Base-by-base conservation (phyloP, 2,888 invertebrate species). In the Hermaeophaga mercurialis region DNA sequence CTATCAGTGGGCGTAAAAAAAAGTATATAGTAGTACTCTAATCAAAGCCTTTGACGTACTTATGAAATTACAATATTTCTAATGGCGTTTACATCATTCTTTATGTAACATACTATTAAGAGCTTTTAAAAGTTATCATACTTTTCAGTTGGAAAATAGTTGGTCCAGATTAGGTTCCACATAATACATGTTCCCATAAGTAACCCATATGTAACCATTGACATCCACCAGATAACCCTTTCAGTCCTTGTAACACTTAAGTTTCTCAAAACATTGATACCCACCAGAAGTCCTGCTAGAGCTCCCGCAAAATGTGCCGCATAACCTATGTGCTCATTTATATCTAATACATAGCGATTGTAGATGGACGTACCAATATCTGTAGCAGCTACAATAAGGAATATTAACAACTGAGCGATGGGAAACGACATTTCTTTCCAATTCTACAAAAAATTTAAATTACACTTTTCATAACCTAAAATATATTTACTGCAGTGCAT, bases 401-500 rank as follows among this genome's bases (percentile, higher is more conserved):
- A 91, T 14, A 95, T 85, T 5, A 91, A 73, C 17, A 97, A 80
- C 70, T 97, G 92, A 6, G 92, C 81, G 63, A 90, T 84, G 1
- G 94, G 94, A 74, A 89, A 94, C 71, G 96, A 92, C 98, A 99
- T 99, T 79, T 98, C 95, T 11, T 85, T 82, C 93, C 96, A 99
- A 78, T 99, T 99, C 93, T 94, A 65, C 62, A 58, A 24, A 39
- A 31, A 11, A 45, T 38, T 46, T 17, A 26, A 0, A 39, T n/a
- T n/a, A n/a, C n/a, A n/a, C n/a, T n/a, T n/a, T n/a, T n/a, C n/a
- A n/a, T n/a, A n/a, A n/a, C n/a, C n/a, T n/a, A n/a, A n/a, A n/a
- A n/a, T n/a, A n/a, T n/a, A n/a, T n/a, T n/a, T n/a, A n/a, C n/a
- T n/a, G n/a, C n/a, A n/a, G n/a, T n/a, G n/a, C n/a, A n/a, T n/a